phyloP scores from a whole-genome alignment of 1,140 invertebrate genomes.

The Propsilocerus akamusi region DNA sequence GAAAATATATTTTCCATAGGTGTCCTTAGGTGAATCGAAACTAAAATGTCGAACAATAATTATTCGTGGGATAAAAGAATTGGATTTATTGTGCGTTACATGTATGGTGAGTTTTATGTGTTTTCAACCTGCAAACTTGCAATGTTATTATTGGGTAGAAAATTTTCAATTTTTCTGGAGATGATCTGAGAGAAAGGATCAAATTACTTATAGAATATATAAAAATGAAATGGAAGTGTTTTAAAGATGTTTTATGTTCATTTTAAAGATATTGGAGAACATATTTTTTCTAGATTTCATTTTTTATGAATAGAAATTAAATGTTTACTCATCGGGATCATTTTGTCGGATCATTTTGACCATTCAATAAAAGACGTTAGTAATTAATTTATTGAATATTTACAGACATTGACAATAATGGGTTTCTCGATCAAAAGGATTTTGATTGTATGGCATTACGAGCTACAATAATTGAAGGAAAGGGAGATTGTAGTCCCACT shows the following conservation, averaged over 20 bases:
- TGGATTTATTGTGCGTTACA: constrained; percentile 54
- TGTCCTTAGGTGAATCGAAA: background rate
- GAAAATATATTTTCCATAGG: no score
- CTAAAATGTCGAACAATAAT: background rate
- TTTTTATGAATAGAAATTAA: background rate
- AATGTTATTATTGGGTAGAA: background rate
- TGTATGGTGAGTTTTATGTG: constrained; percentile 43
- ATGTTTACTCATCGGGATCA: background rate
- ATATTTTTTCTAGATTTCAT: background rate
- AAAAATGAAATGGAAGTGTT: background rate
- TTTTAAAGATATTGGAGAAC: background rate
- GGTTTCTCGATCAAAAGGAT: constrained; percentile 57
- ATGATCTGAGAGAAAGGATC: background rate
- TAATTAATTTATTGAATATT: constrained; percentile 9
- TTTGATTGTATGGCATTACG: constrained; percentile 62
- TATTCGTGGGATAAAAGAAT: constrained; percentile 66
- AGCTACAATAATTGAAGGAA: constrained; percentile 61
- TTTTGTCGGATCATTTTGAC: background rate
- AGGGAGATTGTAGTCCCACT: constrained; percentile 49
- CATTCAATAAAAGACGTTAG: background rate
- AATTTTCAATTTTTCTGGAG: background rate
- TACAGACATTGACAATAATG: constrained; percentile 68
- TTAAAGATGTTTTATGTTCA: constrained; percentile 1
- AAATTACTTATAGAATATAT: background rate
- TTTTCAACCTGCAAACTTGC: background rate